Conservation (phyloP, 2,888 invertebrate genomes). For the Cabera pusaria region DNA sequence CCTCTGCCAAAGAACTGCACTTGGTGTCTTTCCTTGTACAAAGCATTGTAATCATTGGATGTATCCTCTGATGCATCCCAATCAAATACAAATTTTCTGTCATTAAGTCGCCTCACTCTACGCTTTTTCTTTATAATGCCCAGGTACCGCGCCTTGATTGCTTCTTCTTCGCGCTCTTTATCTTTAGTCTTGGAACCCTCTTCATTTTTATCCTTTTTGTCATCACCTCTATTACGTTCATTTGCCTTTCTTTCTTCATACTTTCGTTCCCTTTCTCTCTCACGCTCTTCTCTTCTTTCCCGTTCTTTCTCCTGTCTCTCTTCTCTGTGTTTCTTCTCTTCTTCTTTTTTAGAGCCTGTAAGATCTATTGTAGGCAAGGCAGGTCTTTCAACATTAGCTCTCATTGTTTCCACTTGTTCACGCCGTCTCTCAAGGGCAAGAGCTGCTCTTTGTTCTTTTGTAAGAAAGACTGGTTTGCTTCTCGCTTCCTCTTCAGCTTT, state of each 20-base stretch:
- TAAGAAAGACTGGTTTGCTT: constrained; percentile 98
- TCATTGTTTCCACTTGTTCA: constrained; percentile 93
- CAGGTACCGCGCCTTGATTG: constrained; percentile 97
- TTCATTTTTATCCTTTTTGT: constrained; percentile 76
- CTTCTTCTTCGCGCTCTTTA: constrained; percentile 96
- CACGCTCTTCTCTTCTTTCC: constrained; percentile 85
- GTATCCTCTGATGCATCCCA: constrained; percentile 99
- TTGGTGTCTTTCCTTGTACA: constrained; percentile 98
- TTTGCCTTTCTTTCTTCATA: constrained; percentile 79
- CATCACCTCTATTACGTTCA: constrained; percentile 72
- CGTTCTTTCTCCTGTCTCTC: constrained; percentile 74
- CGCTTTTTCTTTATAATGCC: constrained; percentile 97
- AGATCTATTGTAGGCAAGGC: constrained; percentile 71
- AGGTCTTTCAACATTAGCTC: constrained; percentile 84
- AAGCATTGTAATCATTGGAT: constrained; percentile 97
- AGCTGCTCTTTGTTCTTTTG: constrained; percentile 96
- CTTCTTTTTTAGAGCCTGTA: constrained; percentile 77
- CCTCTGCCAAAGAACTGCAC: constrained; percentile 99
- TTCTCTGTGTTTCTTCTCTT: constrained; percentile 65
- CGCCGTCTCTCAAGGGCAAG: constrained; percentile 95
- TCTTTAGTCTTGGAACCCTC: constrained; percentile 87
- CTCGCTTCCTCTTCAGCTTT: constrained; percentile 97
- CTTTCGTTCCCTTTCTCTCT: constrained; percentile 69
- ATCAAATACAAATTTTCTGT: constrained; percentile 99
- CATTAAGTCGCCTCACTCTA: constrained; percentile 95